These are phyloP conservation scores for Nannospalax galili DNA, from an alignment of 2,113 vertebrate species.

Conservation along the genomic window DNA sequence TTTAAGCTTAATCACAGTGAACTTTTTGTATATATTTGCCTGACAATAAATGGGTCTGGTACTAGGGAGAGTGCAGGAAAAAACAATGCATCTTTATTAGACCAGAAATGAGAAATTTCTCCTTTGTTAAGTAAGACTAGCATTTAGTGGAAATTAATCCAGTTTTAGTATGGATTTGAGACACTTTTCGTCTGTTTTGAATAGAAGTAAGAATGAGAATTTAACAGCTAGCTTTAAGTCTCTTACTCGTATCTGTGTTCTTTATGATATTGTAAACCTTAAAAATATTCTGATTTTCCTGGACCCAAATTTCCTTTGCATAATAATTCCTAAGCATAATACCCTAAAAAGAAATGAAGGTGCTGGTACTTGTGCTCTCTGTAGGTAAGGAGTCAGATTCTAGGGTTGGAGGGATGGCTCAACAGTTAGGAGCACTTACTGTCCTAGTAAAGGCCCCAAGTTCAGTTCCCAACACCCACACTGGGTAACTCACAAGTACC, in stretches of 20 bases:
- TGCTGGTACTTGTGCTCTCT: background rate
- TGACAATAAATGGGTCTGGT: constrained; percentile 73
- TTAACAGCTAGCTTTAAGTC: background rate
- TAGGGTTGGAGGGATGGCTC: too few species aligned
- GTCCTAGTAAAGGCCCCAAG: too few species aligned
- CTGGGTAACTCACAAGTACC: too few species aligned
- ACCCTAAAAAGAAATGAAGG: background rate
- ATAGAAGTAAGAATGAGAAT: background rate
- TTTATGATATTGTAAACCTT: background rate
- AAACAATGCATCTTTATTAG: constrained; percentile 62
- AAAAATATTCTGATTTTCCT: background rate
- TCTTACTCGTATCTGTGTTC: background rate
- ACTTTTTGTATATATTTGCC: constrained; percentile 76
- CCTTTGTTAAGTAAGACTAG: constrained; percentile 53
- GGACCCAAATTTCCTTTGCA: background rate
- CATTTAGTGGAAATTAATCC: constrained; percentile 16
- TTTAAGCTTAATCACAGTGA: constrained; percentile 77
- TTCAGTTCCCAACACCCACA: too few species aligned
- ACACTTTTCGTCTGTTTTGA: constrained; percentile 16
- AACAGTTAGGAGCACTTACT: too few species aligned
- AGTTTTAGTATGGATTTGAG: constrained; percentile 8
- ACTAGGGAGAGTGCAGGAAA: background rate
- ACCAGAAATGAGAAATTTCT: constrained; percentile 70
- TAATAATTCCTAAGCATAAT: background rate
- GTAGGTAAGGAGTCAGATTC: background rate